These are phyloP conservation scores for Andrena praecox DNA, from an alignment of 2,888 invertebrate genomes.

Conservation along the genomic window DNA sequence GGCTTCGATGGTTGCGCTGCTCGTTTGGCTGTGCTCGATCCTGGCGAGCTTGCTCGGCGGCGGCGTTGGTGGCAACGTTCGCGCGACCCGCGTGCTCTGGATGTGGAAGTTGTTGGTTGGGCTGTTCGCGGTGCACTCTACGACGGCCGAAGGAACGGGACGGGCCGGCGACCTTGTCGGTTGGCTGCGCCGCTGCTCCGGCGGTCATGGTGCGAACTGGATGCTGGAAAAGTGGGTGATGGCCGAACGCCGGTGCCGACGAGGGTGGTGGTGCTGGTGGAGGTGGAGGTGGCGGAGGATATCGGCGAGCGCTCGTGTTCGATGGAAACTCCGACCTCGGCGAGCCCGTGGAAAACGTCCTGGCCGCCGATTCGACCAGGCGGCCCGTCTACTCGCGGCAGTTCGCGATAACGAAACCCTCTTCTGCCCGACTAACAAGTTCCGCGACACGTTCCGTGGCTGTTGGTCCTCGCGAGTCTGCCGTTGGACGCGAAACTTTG, in stretches of 20 bases:
- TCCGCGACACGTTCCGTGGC: not conserved
- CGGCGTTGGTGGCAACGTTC: conserved; percentile 71
- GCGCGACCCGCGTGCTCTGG: conserved; percentile 61
- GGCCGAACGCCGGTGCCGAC: conserved; percentile 56
- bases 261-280: conserved; percentile 60
- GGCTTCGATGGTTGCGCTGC: conserved; percentile 61
- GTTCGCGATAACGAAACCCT: no score
- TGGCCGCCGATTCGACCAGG: not conserved
- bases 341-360: not conserved
- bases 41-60: conserved; percentile 81
- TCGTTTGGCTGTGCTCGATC: conserved; percentile 82
- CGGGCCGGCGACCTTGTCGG: not conserved
- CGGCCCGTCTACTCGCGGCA: no score
- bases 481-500: conserved; percentile 66
- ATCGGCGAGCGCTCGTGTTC: conserved; percentile 46
- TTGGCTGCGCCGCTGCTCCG: conserved; percentile 19
- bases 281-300: conserved; percentile 61
- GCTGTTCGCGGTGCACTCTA: conserved; percentile 2
- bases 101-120: conserved; percentile 50
- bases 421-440: not conserved
- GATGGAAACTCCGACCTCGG: conserved; percentile 37
- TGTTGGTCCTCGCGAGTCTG: not conserved
- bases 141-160: not conserved
- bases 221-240: conserved; percentile 35
- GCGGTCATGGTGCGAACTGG: conserved; percentile 22